A percentile compares a stretch with the other conserved stretches of the same genome.
These are phyloP conservation scores for Psittacus erithacus DNA, from an alignment of 2,113 vertebrate genomes.

Conservation along the genomic window DNA sequence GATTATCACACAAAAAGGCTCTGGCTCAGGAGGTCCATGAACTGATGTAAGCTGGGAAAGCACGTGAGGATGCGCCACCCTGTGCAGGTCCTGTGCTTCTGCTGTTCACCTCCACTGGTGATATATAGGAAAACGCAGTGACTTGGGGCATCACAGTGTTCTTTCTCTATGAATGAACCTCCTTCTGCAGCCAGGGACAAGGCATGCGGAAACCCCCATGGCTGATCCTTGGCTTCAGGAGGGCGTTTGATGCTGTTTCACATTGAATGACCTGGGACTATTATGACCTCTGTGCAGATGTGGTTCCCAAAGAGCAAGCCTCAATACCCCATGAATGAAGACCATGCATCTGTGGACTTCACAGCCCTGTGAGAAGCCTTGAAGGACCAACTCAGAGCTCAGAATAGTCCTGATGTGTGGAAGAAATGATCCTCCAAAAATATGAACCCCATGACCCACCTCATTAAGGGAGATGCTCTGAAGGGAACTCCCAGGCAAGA, in stretches of 20 bases:
- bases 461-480: accelerated
- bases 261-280: accelerated
- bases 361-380: not conserved
- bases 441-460: not conserved
- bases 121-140: not conserved
- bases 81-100: not conserved
- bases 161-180: not conserved
- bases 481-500: not conserved
- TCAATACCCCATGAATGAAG: not conserved
- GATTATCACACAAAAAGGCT: conserved; percentile 33
- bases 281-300: not conserved
- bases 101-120: not conserved
- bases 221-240: accelerated
- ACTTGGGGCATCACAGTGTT: not conserved
- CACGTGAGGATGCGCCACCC: conserved; percentile 18
- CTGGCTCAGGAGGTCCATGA: not conserved
- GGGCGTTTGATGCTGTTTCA: not conserved
- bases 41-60: conserved; percentile 2
- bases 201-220: not conserved
- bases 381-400: not conserved
- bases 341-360: not conserved
- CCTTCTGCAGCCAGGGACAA: not conserved
- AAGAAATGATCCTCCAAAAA: not conserved
- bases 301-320: not conserved
- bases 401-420: not conserved